Evolutionary conservation across 2,888 invertebrate genomes (phyloP).

Genomic region (Idaea biselata): DNA sequence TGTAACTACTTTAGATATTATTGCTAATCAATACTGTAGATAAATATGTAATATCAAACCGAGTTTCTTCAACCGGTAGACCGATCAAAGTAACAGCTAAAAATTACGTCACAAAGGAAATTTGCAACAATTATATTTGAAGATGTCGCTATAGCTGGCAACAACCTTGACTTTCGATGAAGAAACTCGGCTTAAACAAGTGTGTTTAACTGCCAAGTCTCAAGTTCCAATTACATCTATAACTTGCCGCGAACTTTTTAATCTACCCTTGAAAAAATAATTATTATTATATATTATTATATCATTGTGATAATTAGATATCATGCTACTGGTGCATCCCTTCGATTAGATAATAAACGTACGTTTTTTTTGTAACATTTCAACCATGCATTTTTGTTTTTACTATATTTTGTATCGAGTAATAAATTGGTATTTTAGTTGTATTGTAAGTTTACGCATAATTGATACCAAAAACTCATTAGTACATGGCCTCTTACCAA

Average conservation of each 20-base stretch:
- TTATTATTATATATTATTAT: constrained; percentile 45
- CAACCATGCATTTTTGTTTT: constrained; percentile 25
- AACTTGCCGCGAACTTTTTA: not conserved
- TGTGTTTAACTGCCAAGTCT: not conserved
- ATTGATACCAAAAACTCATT: constrained; percentile 57
- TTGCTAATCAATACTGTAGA: no score
- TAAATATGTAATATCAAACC: no score
- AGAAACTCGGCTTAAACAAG: no score
- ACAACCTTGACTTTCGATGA: no score
- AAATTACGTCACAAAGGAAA: no score
- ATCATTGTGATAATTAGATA: constrained; percentile 72
- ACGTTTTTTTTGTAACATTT: constrained; percentile 29
- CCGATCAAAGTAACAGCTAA: no score
- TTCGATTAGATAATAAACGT: constrained; percentile 35
- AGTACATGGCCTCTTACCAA: constrained; percentile 58
- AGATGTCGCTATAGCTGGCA: no score
- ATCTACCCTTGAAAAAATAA: constrained; percentile 9
- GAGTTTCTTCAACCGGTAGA: no score
- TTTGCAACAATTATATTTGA: no score
- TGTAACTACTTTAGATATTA: no score
- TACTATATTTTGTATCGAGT: constrained; percentile 30
- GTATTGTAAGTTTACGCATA: constrained; percentile 43
- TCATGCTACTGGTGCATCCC: constrained; percentile 62
- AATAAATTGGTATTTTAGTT: constrained; percentile 29
- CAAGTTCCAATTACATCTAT: not conserved